A percentile compares a stretch with the other conserved stretches of the same genome.
phyloP scores from a whole-genome alignment of 2,113 vertebrate species.

The Merops nubicus region DNA sequence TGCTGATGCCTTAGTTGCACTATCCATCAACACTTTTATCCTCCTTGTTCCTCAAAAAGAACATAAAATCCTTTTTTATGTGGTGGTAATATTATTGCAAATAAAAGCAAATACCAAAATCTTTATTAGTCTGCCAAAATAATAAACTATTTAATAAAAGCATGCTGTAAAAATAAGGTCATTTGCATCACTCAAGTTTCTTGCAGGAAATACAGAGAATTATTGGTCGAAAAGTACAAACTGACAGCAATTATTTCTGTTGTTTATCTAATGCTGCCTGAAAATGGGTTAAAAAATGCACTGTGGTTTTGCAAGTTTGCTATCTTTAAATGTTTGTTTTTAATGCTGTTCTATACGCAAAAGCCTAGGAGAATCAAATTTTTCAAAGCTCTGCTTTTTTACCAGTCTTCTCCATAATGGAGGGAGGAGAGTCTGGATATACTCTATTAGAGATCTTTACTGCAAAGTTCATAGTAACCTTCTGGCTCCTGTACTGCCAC shows the following conservation, averaged over 20 bases:
- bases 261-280: slow-evolving; percentile 66
- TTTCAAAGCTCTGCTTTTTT: slow-evolving; percentile 47
- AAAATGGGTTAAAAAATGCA: slow-evolving; percentile 70
- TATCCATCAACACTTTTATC: slow-evolving; percentile 97
- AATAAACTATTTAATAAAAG: slow-evolving; percentile 95
- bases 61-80: slow-evolving; percentile 94
- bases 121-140: slow-evolving; percentile 92
- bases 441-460: slow-evolving; percentile 48
- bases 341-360: slow-evolving; percentile 39
- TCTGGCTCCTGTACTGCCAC: slow-evolving; percentile 41
- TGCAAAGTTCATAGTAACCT: slow-evolving; percentile 50
- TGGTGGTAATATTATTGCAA: slow-evolving; percentile 90
- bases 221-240: slow-evolving; percentile 83
- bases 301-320: slow-evolving; percentile 66
- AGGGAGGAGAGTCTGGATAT: background rate
- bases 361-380: background rate
- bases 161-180: slow-evolving; percentile 90
- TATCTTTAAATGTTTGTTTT: slow-evolving; percentile 64
- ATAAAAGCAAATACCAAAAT: slow-evolving; percentile 93
- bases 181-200: slow-evolving; percentile 89
- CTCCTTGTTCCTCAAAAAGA: slow-evolving; percentile 91
- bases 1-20: slow-evolving; percentile 91
- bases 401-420: background rate
- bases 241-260: slow-evolving; percentile 79
- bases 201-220: slow-evolving; percentile 80